Conservation (phyloP, 2,888 invertebrate species). For the Tricholauxania praeusta region DNA sequence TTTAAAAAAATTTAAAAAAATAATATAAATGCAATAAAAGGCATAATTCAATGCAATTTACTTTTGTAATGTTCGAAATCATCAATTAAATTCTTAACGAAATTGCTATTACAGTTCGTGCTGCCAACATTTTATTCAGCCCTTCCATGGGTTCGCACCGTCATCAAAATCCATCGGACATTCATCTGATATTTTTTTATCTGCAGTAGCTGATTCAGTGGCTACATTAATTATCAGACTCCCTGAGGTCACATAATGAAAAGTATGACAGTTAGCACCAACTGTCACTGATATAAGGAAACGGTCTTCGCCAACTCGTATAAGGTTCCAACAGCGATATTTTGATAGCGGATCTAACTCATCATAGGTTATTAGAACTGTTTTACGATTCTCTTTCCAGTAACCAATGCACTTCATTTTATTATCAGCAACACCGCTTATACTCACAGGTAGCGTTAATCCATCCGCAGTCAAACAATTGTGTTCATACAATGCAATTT, state of each 20-base stretch:
- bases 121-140: too few species aligned
- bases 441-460: conserved; percentile 93
- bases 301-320: conserved; percentile 91
- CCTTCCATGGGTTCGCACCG: conserved; percentile 86
- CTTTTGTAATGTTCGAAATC: too few species aligned
- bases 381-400: conserved; percentile 98
- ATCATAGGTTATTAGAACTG: conserved; percentile 95
- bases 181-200: conserved; percentile 93
- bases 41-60: too few species aligned
- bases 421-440: conserved; percentile 93
- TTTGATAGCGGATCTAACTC: conserved; percentile 95
- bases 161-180: conserved; percentile 99
- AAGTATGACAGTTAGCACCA: conserved; percentile 90
- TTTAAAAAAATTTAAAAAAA: too few species aligned
- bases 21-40: too few species aligned
- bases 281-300: conserved; percentile 86
- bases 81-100: too few species aligned
- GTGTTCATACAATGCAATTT: conserved; percentile 93
- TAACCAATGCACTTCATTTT: conserved; percentile 97
- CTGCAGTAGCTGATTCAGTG: conserved; percentile 91
- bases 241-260: conserved; percentile 90
- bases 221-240: conserved; percentile 89
- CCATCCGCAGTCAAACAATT: conserved; percentile 97
- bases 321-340: conserved; percentile 98
- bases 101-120: too few species aligned